Percentiles rank a stretch among this genome's conserved stretches.
phyloP scores from a whole-genome alignment of 2,888 invertebrate genomes.

The Clusia tigrina region DNA sequence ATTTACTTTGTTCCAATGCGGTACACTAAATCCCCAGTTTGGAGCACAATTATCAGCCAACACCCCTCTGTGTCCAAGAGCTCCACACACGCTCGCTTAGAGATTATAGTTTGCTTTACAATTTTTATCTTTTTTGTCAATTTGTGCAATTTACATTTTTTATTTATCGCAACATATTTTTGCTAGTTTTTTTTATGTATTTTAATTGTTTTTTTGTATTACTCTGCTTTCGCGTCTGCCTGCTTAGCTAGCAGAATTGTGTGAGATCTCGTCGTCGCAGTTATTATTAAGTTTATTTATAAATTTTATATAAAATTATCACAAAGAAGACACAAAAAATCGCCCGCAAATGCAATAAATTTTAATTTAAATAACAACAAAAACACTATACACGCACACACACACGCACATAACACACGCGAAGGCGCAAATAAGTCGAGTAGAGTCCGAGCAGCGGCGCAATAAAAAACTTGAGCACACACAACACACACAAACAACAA shows the following conservation, averaged over 20 bases:
- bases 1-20: not conserved
- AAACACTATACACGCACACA: not conserved
- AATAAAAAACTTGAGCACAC: too few relatives aligned
- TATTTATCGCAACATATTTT: not conserved
- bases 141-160: not conserved
- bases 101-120: not conserved
- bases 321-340: not conserved
- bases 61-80: too few relatives aligned
- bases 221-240: not conserved
- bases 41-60: too few relatives aligned
- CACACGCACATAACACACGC: not conserved
- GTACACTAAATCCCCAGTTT: not conserved
- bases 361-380: constrained; percentile 6
- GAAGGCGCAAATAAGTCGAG: not conserved
- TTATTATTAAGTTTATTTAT: not conserved
- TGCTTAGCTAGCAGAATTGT: not conserved
- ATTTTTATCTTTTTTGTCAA: not conserved
- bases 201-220: not conserved
- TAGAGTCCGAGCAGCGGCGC: not conserved
- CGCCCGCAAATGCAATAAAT: constrained; percentile 2
- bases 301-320: not conserved
- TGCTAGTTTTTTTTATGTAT: not conserved
- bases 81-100: too few relatives aligned
- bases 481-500: not conserved
- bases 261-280: not conserved